Evolutionary conservation across 1,140 invertebrate species (phyloP), one percentile per base, ranked within the genome.

Genomic region (Triops longicaudatus): DNA sequence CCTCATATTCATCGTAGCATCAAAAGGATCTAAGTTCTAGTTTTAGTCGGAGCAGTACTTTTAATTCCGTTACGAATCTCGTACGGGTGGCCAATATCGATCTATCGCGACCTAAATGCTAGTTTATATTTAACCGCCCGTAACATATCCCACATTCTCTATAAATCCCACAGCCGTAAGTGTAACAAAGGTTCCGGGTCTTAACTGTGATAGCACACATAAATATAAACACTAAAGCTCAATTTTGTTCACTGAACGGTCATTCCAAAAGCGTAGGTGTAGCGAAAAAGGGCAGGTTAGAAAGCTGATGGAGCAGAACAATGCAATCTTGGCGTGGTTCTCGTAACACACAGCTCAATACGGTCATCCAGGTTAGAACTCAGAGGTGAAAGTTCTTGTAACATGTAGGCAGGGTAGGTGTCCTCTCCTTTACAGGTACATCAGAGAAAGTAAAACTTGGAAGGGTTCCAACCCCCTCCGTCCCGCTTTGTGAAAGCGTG

Each of bases 381-480:
- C 6, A 37, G 31, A 17, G 50, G 50, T 63, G 50, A 63, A 63
- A 63, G 50, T 63, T 63, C 50, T 37, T 1, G 2, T 22, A 5
- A 63, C 50, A 63, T 14, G 14, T 12, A 63, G 10, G 17, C 50
- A 63, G 50, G 22, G 50, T 63, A 5, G 17, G 4, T 63, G 17
- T n/a, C 14, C 50, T 63, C 22, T 22, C 50, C 50, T 22, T 63
- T 63, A 12, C 50, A 22, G 50, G 50, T 22, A 63, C 22, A 17
- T 17, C 50, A 22, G 50, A 63, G 50, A 63, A 63, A 63, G 50
- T 63, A 63, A 63, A 63, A 63, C 14, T 63, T 63, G 50, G 50
- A 63, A 6, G 50, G 22, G 17, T 63, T 63, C 50, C 50, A 63
- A 37, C 31, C 50, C 50, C n/a, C 50, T 63, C 50, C 14, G 7